Percentiles rank a stretch among this genome's conserved stretches.
Conservation (phyloP, 2,888 invertebrate genomes). For the Carabus problematicus region DNA sequence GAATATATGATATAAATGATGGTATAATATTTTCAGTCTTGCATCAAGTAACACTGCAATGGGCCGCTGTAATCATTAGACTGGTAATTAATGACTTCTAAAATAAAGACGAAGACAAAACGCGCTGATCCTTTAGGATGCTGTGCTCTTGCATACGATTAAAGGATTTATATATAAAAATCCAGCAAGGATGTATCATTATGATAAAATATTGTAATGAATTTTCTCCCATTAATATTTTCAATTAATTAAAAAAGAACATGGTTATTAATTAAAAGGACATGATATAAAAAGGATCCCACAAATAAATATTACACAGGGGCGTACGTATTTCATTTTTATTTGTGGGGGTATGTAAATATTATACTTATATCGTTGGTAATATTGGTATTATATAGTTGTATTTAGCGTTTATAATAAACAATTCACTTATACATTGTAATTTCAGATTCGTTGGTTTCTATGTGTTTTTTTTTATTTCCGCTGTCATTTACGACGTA, state of each 20-base stretch:
- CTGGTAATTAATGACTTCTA: conserved; percentile 39
- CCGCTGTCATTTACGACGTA: conserved; percentile 39
- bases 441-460: no score
- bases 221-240: conserved; percentile 28
- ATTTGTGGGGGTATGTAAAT: no score
- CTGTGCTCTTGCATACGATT: conserved; percentile 38
- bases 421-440: no score
- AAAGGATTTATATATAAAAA: conserved; percentile 37
- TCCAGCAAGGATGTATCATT: conserved; percentile 29
- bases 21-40: background rate
- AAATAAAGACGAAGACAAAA: conserved; percentile 42
- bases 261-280: conserved; percentile 35
- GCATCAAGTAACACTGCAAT: conserved; percentile 9
- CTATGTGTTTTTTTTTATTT: conserved; percentile 34
- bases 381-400: no score
- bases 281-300: no score
- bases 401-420: no score
- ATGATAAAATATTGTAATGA: conserved; percentile 13
- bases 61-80: conserved; percentile 31
- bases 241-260: conserved; percentile 37
- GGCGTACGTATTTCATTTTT: no score
- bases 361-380: no score
- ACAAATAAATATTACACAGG: no score
- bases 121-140: conserved; percentile 31
- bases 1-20: background rate